A percentile compares a stretch with the other conserved stretches of the same genome.
Conservation (phyloP, 2,113 vertebrate species). For the Nothocercus nigrocapillus region DNA sequence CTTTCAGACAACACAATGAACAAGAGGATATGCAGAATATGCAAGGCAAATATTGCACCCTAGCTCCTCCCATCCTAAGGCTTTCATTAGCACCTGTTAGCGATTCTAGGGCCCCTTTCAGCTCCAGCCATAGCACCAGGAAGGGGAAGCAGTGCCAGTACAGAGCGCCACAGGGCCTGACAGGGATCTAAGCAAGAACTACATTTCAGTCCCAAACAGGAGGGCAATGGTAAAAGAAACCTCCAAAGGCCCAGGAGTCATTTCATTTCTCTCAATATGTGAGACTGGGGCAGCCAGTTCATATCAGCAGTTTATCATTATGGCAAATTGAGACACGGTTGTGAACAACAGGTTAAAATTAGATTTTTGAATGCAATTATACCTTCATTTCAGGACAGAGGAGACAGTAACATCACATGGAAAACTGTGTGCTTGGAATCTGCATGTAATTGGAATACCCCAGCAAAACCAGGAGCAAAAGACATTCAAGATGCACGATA, state of each 20-base stretch:
- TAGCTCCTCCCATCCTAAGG: not conserved
- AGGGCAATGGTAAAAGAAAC: not conserved
- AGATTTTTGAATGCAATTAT: not conserved
- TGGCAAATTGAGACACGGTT: not conserved
- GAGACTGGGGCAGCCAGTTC: not conserved
- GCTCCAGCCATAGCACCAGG: not conserved
- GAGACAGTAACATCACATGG: not conserved
- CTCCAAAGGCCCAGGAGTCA: fast-evolving
- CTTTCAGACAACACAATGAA: not conserved
- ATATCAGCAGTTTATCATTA: not conserved
- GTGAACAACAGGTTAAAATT: not conserved
- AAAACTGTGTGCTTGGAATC: not conserved
- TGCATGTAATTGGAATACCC: not conserved
- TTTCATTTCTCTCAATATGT: not conserved
- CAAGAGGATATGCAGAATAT: not conserved
- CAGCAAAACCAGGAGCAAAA: not conserved
- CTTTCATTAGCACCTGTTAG: not conserved
- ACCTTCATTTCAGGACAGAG: not conserved
- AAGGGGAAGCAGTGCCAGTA: not conserved
- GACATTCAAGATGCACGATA: not conserved
- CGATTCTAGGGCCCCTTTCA: not conserved
- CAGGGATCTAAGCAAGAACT: not conserved
- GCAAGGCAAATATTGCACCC: not conserved
- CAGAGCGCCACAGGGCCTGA: not conserved
- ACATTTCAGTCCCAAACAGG: not conserved